Evolutionary conservation across 2,888 invertebrate genomes (phyloP).

Genomic region (Dynastes maya): DNA sequence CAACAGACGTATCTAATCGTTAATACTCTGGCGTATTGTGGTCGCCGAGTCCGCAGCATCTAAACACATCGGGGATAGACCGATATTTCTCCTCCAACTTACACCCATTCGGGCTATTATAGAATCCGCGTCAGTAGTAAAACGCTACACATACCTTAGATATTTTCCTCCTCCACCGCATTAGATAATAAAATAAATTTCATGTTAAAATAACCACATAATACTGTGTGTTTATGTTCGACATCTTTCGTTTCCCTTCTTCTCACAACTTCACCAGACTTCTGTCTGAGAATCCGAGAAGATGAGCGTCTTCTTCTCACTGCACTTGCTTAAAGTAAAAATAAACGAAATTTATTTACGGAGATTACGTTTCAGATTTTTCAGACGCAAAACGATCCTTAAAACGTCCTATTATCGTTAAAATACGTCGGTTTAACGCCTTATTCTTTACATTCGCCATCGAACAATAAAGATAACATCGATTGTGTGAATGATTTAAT

Average conservation of each 20-base stretch:
- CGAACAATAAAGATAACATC: constrained; percentile 40
- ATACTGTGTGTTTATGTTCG: constrained; percentile 46
- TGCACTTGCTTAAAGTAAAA: constrained; percentile 40
- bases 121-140: constrained; percentile 48
- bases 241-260: constrained; percentile 39
- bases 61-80: constrained; percentile 20
- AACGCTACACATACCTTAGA: constrained; percentile 48
- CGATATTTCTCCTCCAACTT: constrained; percentile 30
- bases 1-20: constrained; percentile 45
- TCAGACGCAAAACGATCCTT: constrained; percentile 42
- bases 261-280: constrained; percentile 1
- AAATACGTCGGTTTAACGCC: constrained; percentile 26
- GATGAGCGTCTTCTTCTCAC: constrained; percentile 13
- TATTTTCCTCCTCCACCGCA: constrained; percentile 40
- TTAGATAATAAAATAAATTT: constrained; percentile 46
- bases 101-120: constrained; percentile 19
- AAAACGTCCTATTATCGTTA: constrained; percentile 44
- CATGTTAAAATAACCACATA: constrained; percentile 46
- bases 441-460: constrained; percentile 31
- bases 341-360: constrained; percentile 46
- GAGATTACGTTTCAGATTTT: constrained; percentile 44
- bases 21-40: constrained; percentile 35
- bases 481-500: constrained; percentile 35
- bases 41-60: constrained; percentile 26
- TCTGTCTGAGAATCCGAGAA: constrained; percentile 51